phyloP scores from a whole-genome alignment of 2,113 vertebrate genomes.

The Cranoglanis bouderius region DNA sequence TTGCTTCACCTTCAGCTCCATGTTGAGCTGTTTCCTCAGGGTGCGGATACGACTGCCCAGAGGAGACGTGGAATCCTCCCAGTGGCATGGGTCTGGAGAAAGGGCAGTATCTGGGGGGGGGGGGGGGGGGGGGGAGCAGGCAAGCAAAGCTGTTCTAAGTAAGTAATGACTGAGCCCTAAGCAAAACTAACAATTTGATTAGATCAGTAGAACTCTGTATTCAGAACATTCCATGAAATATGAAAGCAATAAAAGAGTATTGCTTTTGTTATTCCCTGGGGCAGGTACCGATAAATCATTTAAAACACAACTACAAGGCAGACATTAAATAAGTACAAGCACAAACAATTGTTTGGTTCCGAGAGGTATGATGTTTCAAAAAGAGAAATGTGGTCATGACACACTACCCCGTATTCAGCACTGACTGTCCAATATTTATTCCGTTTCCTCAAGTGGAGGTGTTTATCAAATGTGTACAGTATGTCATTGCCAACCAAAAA shows the following conservation, averaged over 20 bases:
- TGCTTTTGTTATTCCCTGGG: neutral
- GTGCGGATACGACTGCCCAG: conserved; percentile 75
- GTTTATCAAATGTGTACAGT: neutral
- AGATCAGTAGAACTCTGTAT: neutral
- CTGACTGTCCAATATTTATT: neutral
- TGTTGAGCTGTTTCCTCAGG: conserved; percentile 88
- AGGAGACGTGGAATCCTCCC: conserved; percentile 76
- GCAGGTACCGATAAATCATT: neutral
- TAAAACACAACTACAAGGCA: neutral
- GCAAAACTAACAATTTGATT: neutral
- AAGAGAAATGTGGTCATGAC: neutral
- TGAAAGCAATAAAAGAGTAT: neutral
- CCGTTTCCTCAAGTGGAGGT: neutral
- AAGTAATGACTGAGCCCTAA: neutral
- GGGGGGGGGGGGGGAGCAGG: too few relatives aligned
- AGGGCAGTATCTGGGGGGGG: conserved; percentile 58
- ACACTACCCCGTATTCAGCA: neutral
- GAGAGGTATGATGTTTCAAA: neutral
- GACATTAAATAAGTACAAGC: neutral
- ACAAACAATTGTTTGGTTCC: neutral
- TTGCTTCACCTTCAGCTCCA: conserved; percentile 94
- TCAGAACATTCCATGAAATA: neutral
- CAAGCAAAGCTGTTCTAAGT: neutral
- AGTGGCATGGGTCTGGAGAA: conserved; percentile 72
- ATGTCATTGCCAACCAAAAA: neutral